phyloP scores from a whole-genome alignment of 1,140 invertebrate genomes.

The Lanistes nyassanus region DNA sequence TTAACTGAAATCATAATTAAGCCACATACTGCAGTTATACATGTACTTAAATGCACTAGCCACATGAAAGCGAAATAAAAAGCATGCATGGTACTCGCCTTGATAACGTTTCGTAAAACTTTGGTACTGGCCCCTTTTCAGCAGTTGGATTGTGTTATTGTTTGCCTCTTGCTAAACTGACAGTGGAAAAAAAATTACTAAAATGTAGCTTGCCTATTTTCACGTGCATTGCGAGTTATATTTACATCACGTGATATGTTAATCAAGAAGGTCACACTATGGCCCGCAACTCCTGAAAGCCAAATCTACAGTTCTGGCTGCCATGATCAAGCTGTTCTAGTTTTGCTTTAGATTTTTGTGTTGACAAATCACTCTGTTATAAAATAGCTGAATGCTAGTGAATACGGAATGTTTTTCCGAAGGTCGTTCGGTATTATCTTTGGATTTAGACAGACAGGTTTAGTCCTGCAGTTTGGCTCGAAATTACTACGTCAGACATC shows the following conservation, averaged over 20 bases:
- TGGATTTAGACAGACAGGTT: background rate
- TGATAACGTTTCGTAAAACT: too few relatives aligned
- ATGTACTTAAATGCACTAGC: too few relatives aligned
- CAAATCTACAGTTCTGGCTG: background rate
- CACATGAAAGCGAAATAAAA: too few relatives aligned
- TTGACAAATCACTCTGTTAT: background rate
- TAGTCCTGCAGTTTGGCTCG: background rate
- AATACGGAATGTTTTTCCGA: background rate
- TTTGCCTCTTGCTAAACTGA: background rate
- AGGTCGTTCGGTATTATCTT: background rate
- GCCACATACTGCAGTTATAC: too few relatives aligned
- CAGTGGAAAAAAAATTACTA: background rate
- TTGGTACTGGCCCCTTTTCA: conserved; percentile 2
- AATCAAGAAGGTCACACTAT: background rate
- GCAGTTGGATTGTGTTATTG: background rate
- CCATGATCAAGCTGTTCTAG: background rate
- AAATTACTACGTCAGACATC: background rate
- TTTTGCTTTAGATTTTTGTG: background rate
- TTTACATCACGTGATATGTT: conserved; percentile 27
- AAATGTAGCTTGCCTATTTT: background rate
- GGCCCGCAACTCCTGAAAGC: background rate
- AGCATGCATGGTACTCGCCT: too few relatives aligned
- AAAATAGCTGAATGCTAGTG: background rate
- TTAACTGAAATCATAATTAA: too few relatives aligned
- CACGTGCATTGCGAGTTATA: background rate